phyloP scores from a whole-genome alignment of 2,888 invertebrate genomes.

The Ctena decussata region DNA sequence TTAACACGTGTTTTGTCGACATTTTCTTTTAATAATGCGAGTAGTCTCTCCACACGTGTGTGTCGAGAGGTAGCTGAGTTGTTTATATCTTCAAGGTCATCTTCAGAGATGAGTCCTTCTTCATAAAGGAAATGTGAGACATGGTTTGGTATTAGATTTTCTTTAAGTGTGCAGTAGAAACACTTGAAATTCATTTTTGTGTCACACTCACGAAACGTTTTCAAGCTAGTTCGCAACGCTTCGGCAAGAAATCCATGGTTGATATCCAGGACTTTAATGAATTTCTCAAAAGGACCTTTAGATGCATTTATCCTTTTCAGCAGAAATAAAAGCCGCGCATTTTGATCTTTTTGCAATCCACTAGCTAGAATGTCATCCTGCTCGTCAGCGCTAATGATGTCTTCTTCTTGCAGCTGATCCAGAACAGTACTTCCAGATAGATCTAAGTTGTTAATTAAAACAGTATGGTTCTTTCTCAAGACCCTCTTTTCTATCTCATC shows the following conservation, averaged over 20 bases:
- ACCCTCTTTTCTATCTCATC: neutral
- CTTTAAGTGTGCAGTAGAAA: neutral
- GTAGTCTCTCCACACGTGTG: neutral
- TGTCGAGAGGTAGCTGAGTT: neutral
- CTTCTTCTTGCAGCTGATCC: slow-evolving; percentile 8
- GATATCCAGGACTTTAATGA: too few relatives aligned
- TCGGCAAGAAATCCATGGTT: too few relatives aligned
- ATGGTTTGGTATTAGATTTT: neutral
- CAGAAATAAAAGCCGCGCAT: slow-evolving; percentile 1
- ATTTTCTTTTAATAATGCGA: neutral
- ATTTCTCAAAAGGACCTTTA: too few relatives aligned
- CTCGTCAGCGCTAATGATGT: slow-evolving; percentile 14
- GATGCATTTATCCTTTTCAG: slow-evolving; percentile 7
- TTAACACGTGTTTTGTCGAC: neutral
- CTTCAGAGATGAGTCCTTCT: neutral
- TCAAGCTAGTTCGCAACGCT: neutral
- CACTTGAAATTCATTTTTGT: neutral
- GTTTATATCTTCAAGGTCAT: neutral
- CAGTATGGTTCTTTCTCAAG: neutral
- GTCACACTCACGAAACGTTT: neutral
- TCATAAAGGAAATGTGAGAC: neutral
- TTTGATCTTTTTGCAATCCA: neutral
- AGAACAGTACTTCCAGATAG: neutral
- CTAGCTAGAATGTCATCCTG: slow-evolving; percentile 14
- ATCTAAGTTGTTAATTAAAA: slow-evolving; percentile 4